Evolutionary conservation across 2,888 invertebrate species (phyloP), one percentile per base, ranked within the genome.

Genomic region (Agrenia bidenticulata): DNA sequence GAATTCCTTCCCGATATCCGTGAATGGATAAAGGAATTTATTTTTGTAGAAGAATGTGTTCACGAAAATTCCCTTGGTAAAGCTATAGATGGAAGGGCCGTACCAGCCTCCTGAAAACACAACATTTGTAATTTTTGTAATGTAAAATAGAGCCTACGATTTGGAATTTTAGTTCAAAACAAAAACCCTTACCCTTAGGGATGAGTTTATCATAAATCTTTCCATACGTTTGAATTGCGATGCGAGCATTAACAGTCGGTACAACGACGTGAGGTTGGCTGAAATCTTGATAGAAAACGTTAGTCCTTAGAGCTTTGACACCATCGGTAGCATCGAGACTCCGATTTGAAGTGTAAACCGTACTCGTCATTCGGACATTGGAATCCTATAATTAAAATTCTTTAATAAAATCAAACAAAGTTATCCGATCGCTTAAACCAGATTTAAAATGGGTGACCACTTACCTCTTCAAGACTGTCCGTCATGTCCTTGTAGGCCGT

Each of bases 1-100:
- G 41, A 53, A 61, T 21, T 63, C 62, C 17, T 71, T 67, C 7
- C 68, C 66, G 32, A 72, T 67, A 32, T 71, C 65, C 4, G 62
- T 64, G 19, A 72, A 59, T 17, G 70, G 64, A 54, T 60, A 70
- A 2, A 63, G 66, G 32, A 73, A 67, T 39, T 67, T 67, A 19
- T 68, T 70, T 45, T 64, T 68, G 67, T 66, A 74, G 54, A 66
- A 64, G 37, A 73, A 59, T 1, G 74, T 74, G 42, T 74, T 74
- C n/a, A 67, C 65, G 45, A 70, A 70, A 1, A 74, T 64, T 0
- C 70, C 72, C 41, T 70, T 67, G 9, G 74, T 74, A 51, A 73
- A 74, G 41, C 67, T 69, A 50, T 62, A 70, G 37, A 74, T 73
- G 0, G 72, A 65, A 15, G 45, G 64, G 7, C 74, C 74, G 61